Base-by-base conservation (phyloP, 2,797 vertebrate species). In the Gobionotothen gibberifrons region DNA sequence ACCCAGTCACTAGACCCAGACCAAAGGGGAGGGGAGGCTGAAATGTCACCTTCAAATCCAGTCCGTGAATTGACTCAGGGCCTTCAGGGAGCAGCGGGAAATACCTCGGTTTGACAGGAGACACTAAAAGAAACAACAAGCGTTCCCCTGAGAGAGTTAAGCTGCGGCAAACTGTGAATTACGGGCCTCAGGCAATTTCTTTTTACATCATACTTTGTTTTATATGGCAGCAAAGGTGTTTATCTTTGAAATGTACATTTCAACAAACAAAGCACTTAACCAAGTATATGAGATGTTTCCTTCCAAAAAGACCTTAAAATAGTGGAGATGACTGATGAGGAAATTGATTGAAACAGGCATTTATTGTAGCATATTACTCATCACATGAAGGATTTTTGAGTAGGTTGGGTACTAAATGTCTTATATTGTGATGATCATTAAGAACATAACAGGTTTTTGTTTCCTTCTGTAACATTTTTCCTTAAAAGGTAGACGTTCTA, bases 51-150 rank as follows among this genome's bases (percentile, higher is more conserved):
- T 86, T 83, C 72, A 78, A 84, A 88, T 90, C 67, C 9, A 87
- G 71, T 79, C 72, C 60, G 58, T 81, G 51, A 78, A 88, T 87
- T 89, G 90, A 91, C 90, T 92, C 83, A 85, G 67, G 82, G 81
- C 79, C 86, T 77, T 85, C 65, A 12, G 89, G 87, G 89, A 91
- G 68, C 80, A 42, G 39, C 2, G 78, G 87, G 84, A 91, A 91
- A 91, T 92, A 91, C 85, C 80, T 85, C 60, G 15, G 72, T 64
- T 81, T 86, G 95, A 92, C 81, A 90, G 84, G 87, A 89, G 88
- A 89, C 87, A 78, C 84, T 87, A 88, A 92, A 90, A 78, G 71
- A 90, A 92, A 91, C 89, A 90, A 86, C 75, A 69, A 36, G 65
- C 8, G 1, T 29, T 81, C 86, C 69, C 63, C 8, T 0, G 76